These are phyloP conservation scores for Drosophila formosana DNA, from an alignment of 2,888 invertebrate genomes.

Conservation along the genomic window DNA sequence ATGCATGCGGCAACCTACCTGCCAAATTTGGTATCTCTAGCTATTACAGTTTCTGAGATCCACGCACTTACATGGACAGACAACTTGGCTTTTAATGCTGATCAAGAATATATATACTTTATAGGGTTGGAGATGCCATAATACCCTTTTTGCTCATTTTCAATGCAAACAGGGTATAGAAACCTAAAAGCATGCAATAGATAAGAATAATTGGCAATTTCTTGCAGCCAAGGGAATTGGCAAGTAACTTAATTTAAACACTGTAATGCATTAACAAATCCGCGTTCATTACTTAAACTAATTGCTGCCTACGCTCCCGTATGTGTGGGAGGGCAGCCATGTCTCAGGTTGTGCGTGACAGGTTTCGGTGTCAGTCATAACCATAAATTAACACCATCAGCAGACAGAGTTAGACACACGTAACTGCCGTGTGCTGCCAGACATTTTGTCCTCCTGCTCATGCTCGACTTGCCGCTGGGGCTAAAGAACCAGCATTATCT, in stretches of 20 bases:
- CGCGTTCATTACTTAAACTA: conserved; percentile 67
- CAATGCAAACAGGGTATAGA: no score
- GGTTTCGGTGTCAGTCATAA: conserved; percentile 63
- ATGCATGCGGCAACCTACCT: no score
- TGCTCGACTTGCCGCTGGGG: no score
- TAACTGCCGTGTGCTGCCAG: background rate
- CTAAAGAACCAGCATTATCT: no score
- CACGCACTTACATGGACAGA: no score
- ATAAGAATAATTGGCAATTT: conserved; percentile 5
- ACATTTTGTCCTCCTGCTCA: background rate
- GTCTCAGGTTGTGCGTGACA: conserved; percentile 66
- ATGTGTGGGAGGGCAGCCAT: conserved; percentile 1
- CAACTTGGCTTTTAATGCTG: no score
- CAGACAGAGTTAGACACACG: background rate
- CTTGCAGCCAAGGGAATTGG: conserved; percentile 1
- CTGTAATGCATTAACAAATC: conserved; percentile 66
- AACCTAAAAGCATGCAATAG: no score
- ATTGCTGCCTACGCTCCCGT: conserved; percentile 39
- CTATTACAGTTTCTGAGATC: no score
- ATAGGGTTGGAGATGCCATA: no score
- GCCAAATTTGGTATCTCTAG: no score
- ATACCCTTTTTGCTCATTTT: no score
- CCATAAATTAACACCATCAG: conserved; percentile 67
- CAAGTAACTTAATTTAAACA: conserved; percentile 37
- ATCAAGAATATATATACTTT: no score